Evolutionary conservation across 2,888 invertebrate species (phyloP).

Genomic region (Cryptocephalus primarius): DNA sequence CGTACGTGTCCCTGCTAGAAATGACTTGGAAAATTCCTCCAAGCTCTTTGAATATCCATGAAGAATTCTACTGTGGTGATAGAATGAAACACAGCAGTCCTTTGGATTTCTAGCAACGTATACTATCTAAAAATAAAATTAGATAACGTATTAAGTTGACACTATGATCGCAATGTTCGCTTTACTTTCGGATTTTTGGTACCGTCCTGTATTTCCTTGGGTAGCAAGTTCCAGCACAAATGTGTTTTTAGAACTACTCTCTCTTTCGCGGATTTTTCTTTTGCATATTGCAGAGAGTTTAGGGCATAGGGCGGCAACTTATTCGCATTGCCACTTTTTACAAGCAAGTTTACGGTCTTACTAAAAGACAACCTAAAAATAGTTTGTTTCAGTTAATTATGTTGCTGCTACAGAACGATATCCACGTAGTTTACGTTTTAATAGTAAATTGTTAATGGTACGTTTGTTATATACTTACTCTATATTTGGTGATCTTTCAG

Average conservation of each 20-base stretch:
- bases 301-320: no score
- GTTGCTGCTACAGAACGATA: no score
- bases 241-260: not conserved
- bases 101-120: constrained; percentile 63
- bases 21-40: constrained; percentile 48
- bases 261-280: no score
- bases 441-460: no score
- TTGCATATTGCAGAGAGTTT: no score
- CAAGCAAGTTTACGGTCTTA: no score
- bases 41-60: constrained; percentile 44
- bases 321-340: no score
- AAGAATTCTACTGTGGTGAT: constrained; percentile 51
- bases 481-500: constrained; percentile 58
- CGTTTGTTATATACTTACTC: constrained; percentile 45
- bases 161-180: not conserved
- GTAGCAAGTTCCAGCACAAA: not conserved
- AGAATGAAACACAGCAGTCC: constrained; percentile 61
- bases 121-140: constrained; percentile 42
- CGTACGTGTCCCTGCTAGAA: constrained; percentile 47
- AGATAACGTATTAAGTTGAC: not conserved
- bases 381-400: no score
- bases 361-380: no score
- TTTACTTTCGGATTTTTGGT: not conserved
- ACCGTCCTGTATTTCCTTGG: not conserved
- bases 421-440: no score